Evolutionary conservation across 2,888 invertebrate species (phyloP), one percentile per base, ranked within the genome.

Genomic region (Pycnomerus fuliginosus): DNA sequence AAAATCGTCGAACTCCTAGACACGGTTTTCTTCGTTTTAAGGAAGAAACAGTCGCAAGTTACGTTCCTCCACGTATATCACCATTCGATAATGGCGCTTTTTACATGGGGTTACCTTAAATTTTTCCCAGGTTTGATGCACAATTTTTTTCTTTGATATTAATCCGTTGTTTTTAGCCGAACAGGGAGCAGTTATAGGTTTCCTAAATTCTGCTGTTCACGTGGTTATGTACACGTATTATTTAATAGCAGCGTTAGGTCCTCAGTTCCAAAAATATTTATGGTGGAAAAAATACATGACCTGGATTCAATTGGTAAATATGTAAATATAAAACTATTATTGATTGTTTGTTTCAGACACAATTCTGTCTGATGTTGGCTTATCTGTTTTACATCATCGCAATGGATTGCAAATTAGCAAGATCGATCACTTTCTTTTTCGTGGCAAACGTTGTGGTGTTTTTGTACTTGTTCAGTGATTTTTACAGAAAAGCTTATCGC

Each of bases 261-360:
- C 94, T 1, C 77, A 84, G 55, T 85, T 90, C 68, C 89, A 90
- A 69, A 91, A 91, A 66, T 91, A 87, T 66, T 74, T 95, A 12
- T 95, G 94, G 94, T 95, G 95, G 95, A 95, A 95, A 71, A 88
- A 82, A 61, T 89, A 95, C 69, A 80, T 95, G 62, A 95, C 95
- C 2, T 79, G 80, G 36, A 74, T 94, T 63, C 95, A 95, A 74
- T 78, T 95, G 74, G 87, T 90, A 71, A 53, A 53, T 43, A 16
- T 37, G 8, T 25, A 12, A 10, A 12, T 25, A 12, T 25, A 25
- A 25, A 10, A 20, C 16, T 28, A 34, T n/a, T 11, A 16, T 34
- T 34, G 13, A 17, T 34, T 20, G 4, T 30, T 43, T 66, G 67
- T 75, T 65, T 24, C 73, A 85, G 85, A 74, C 83, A 37, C 89